These are phyloP conservation scores for Neoarius graeffei DNA, from an alignment of 2,113 vertebrate genomes.

Conservation along the genomic window DNA sequence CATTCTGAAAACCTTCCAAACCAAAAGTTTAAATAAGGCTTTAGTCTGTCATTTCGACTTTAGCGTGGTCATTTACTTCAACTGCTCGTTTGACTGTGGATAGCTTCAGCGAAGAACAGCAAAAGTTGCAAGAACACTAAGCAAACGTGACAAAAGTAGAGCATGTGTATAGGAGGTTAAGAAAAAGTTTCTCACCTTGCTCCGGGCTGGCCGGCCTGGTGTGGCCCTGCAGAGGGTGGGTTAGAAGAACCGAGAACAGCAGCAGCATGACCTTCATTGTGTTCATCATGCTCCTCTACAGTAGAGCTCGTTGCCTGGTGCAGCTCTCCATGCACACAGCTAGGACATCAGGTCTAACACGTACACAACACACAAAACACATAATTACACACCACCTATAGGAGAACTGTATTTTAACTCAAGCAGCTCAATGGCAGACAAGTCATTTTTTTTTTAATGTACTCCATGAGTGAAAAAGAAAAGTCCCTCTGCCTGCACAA, in stretches of 20 bases:
- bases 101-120: background rate
- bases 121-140: background rate
- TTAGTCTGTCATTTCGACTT: background rate
- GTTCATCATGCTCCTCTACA: conserved; percentile 70
- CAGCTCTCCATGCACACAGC: conserved; percentile 70
- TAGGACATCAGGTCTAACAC: conserved; percentile 65
- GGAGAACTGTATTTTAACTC: background rate
- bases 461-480: background rate
- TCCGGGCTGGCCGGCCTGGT: conserved; percentile 65
- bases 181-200: conserved; percentile 66
- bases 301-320: conserved; percentile 59
- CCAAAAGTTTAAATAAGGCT: background rate
- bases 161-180: background rate
- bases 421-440: background rate
- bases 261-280: conserved; percentile 68
- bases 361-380: conserved; percentile 23
- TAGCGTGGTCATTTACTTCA: background rate
- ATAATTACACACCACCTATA: background rate
- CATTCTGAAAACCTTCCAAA: conserved; percentile 1
- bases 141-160: background rate
- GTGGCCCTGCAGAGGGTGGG: conserved; percentile 62
- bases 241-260: conserved; percentile 65
- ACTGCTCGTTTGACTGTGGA: background rate
- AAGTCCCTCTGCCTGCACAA: background rate
- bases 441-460: background rate